These are phyloP conservation scores for Acronicta leporina DNA, from an alignment of 2,888 invertebrate genomes.

Conservation along the genomic window DNA sequence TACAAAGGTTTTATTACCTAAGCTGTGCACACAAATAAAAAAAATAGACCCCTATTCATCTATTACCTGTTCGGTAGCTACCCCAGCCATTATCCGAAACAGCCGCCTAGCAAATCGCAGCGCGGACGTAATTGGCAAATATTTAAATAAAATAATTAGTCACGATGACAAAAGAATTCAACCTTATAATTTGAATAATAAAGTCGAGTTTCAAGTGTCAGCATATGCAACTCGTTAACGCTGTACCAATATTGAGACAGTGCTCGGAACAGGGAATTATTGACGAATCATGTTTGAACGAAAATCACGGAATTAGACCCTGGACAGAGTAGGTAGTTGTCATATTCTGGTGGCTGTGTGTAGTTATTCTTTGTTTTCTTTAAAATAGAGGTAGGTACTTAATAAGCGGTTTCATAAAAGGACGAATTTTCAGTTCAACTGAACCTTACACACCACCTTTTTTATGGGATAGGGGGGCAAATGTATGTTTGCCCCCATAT, in stretches of 20 bases:
- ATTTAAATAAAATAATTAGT: conserved; percentile 69
- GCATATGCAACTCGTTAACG: conserved; percentile 74
- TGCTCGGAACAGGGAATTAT: conserved; percentile 76
- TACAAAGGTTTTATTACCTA: conserved; percentile 5
- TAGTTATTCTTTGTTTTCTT: conserved; percentile 15
- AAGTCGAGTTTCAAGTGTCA: conserved; percentile 40
- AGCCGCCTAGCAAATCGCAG: conserved; percentile 56
- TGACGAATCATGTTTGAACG: conserved; percentile 77
- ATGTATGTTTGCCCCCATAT: too few species aligned
- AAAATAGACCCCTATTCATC: conserved; percentile 37
- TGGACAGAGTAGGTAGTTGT: conserved; percentile 39
- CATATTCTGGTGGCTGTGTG: conserved; percentile 29
- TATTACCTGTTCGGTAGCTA: conserved; percentile 34
- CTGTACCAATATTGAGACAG: conserved; percentile 77
- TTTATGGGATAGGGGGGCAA: too few species aligned
- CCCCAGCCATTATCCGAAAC: conserved; percentile 39
- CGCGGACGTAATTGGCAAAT: conserved; percentile 65
- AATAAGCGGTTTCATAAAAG: too few species aligned
- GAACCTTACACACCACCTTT: too few species aligned
- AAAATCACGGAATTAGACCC: conserved; percentile 64
- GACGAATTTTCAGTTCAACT: too few species aligned
- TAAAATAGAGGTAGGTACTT: too few species aligned
- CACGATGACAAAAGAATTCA: conserved; percentile 14
- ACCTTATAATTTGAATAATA: conserved; percentile 19
- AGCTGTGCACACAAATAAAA: conserved; percentile 27